Percentiles rank a stretch among this genome's conserved stretches.
Conservation (phyloP, 2,113 vertebrate species). For the Clarias magur region DNA sequence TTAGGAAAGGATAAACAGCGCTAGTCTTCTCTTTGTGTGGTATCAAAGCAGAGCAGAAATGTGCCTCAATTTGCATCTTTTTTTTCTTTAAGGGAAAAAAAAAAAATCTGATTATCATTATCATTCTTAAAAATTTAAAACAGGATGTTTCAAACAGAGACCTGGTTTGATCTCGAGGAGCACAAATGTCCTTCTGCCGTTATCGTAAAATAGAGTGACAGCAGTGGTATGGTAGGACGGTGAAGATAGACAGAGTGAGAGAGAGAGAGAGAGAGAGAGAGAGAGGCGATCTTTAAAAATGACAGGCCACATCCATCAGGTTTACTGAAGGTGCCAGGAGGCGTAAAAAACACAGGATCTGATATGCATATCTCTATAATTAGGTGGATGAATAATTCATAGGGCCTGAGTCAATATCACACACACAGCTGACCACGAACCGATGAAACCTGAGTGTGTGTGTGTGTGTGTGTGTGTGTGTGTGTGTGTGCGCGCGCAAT, state of each 20-base stretch:
- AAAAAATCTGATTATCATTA: not conserved
- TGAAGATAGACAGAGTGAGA: too few species aligned
- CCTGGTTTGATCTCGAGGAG: not conserved
- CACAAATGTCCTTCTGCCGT: not conserved
- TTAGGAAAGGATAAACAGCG: not conserved
- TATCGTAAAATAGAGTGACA: slow-evolving; percentile 29
- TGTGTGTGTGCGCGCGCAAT: not conserved
- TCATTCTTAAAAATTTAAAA: not conserved
- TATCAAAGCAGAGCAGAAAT: not conserved
- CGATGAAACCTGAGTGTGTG: slow-evolving; percentile 12
- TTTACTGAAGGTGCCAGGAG: slow-evolving; percentile 45
- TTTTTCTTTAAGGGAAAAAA: not conserved
- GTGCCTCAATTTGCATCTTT: not conserved
- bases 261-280: not conserved
- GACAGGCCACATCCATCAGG: slow-evolving; percentile 43
- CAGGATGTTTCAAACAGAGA: not conserved
- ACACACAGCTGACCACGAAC: slow-evolving; percentile 47
- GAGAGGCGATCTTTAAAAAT: slow-evolving; percentile 32
- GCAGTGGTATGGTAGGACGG: not conserved
- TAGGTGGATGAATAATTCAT: slow-evolving; percentile 54
- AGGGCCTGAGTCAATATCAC: slow-evolving; percentile 48
- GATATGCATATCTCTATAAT: slow-evolving; percentile 56
- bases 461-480: slow-evolving; percentile 12
- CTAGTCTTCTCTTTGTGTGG: not conserved
- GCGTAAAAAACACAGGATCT: slow-evolving; percentile 42